phyloP scores from a whole-genome alignment of 2,888 invertebrate genomes.

The Hemaris fuciformis region DNA sequence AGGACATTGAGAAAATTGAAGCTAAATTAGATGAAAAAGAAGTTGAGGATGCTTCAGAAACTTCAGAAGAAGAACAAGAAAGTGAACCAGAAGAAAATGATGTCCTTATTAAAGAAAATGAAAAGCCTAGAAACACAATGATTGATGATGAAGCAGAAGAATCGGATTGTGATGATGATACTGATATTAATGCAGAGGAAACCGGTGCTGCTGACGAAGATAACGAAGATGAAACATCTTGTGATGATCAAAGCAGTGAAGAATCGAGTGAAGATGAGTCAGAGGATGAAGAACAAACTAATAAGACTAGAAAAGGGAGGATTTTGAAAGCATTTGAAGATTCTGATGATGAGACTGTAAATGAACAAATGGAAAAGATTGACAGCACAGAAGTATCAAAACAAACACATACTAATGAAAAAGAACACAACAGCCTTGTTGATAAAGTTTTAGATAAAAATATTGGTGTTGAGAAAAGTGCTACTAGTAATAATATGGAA shows the following conservation, averaged over 20 bases:
- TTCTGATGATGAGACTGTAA: slow-evolving; percentile 64
- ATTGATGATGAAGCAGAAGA: slow-evolving; percentile 78
- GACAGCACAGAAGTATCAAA: not conserved
- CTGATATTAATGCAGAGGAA: slow-evolving; percentile 39
- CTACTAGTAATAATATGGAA: slow-evolving; percentile 13
- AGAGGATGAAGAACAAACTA: slow-evolving; percentile 45
- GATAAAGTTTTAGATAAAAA: slow-evolving; percentile 10
- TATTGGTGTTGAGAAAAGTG: slow-evolving; percentile 7
- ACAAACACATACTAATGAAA: not conserved
- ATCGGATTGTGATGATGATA: slow-evolving; percentile 62
- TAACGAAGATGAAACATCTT: slow-evolving; percentile 45
- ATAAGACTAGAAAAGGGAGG: slow-evolving; percentile 59
- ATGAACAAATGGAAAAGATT: not conserved
- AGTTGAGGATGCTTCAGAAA: slow-evolving; percentile 74
- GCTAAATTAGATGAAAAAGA: slow-evolving; percentile 46
- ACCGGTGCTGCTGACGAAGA: slow-evolving; percentile 42
- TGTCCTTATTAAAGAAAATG: slow-evolving; percentile 55
- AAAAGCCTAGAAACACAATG: slow-evolving; percentile 66
- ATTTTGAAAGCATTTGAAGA: slow-evolving; percentile 76
- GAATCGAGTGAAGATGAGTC: slow-evolving; percentile 55
- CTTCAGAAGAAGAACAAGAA: slow-evolving; percentile 49
- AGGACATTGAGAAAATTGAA: slow-evolving; percentile 65
- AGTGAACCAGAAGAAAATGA: slow-evolving; percentile 65
- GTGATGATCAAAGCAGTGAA: slow-evolving; percentile 38
- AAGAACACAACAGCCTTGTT: not conserved